Evolutionary conservation across 2,113 vertebrate species (phyloP), one percentile per base, ranked within the genome.

Genomic region (Oryzias javanicus): DNA sequence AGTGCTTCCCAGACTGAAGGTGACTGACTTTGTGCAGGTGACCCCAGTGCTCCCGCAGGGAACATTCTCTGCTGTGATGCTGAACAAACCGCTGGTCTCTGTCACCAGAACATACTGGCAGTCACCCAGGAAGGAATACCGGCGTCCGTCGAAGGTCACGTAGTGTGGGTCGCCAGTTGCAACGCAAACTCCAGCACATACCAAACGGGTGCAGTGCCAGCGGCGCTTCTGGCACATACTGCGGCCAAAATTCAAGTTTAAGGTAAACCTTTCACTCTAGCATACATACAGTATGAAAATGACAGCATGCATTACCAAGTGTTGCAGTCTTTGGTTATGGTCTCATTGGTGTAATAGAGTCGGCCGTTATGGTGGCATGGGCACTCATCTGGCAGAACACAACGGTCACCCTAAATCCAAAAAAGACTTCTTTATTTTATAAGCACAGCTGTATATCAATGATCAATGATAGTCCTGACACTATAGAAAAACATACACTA

Each of bases 131-230:
- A 97, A 98, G 59, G 94, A 94, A 89, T 92, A 93, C 41, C 79
- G 74, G 54, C 93, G 89, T 0, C 96, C 94, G 0, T 98, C 96
- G 0, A 98, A 96, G 0, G 93, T 95, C 83, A 97, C 79, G 10
- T 98, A 97, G 87, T 98, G 96, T 0, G 95, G 94, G 78, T 95
- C 95, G 0, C 96, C 96, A 0, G 92, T 94, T 0, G 94, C 95
- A n/a, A 90, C 78, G 14, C 96, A 98, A n/a, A 85, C 82, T 1
- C 96, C 94, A 0, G 86, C 76, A 1, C 95, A 97, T 22, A 42
- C 55, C 2, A 70, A 70, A 22, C 56, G 83, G 2, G 84, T 79
- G 63, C 96, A 97, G 49, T 87, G 90, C 96, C 96, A 98, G 42
- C 45, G 93, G 0, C 84, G 92, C 7, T 79, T 74, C 56, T 2